Conservation (phyloP, 2,113 vertebrate genomes). For the Hyaena hyaena region DNA sequence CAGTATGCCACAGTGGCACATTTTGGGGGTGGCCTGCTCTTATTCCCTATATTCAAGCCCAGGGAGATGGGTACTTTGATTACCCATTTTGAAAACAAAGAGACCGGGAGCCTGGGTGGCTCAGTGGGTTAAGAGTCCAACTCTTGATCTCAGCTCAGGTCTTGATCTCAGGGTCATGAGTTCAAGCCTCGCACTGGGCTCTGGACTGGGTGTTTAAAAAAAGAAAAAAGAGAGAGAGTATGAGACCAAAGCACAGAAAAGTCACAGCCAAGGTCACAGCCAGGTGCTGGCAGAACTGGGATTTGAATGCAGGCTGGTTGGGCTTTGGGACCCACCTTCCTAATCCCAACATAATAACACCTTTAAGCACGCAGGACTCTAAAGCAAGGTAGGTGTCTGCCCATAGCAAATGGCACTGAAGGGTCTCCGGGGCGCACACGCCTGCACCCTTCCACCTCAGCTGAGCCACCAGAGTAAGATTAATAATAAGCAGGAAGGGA, state of each 20-base stretch:
- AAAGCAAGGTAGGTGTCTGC: neutral
- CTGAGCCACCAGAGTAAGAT: neutral
- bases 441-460: rapidly evolving
- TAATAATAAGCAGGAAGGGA: neutral
- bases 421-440: rapidly evolving
- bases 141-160: no score
- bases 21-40: neutral
- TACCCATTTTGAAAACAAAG: neutral
- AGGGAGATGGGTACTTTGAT: neutral
- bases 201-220: no score
- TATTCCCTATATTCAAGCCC: neutral
- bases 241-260: neutral
- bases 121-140: no score
- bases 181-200: no score
- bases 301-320: neutral
- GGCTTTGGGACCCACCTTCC: neutral
- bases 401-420: neutral
- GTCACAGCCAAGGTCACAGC: neutral
- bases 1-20: neutral
- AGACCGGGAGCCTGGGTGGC: neutral
- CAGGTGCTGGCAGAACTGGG: neutral
- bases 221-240: neutral
- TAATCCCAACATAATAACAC: rapidly evolving
- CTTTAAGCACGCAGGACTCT: rapidly evolving
- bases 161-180: no score